Percentiles rank a stretch among this genome's conserved stretches.
Evolutionary conservation across 2,888 invertebrate species (phyloP).

Genomic region (Orthonychiurus folsomi): DNA sequence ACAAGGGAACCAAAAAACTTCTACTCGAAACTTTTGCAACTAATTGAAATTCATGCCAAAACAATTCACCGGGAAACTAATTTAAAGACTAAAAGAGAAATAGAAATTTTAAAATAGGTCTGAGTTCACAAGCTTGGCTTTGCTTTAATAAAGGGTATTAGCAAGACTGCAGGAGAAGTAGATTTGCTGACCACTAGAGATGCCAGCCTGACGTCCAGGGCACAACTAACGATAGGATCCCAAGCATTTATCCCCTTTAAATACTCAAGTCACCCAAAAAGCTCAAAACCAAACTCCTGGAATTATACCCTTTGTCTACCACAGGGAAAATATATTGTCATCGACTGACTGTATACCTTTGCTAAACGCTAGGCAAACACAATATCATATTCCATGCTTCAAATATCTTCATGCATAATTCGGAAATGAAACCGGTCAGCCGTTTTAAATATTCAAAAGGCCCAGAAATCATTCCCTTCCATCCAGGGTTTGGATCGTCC

Average conservation of each 20-base stretch:
- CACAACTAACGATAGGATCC: not conserved
- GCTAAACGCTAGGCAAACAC: slow-evolving; percentile 4
- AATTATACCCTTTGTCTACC: not conserved
- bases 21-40: no score
- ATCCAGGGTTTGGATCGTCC: not conserved
- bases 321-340: not conserved
- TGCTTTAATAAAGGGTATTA: no score
- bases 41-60: no score
- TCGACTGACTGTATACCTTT: not conserved
- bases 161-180: not conserved
- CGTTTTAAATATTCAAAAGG: slow-evolving; percentile 12
- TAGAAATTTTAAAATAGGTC: no score
- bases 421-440: slow-evolving; percentile 8
- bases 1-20: no score
- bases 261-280: not conserved
- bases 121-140: no score
- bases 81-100: no score
- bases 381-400: slow-evolving; percentile 1
- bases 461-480: not conserved
- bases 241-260: not conserved
- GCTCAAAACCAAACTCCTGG: not conserved
- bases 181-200: not conserved
- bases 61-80: no score
- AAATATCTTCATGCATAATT: slow-evolving; percentile 12
- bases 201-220: not conserved